These are phyloP conservation scores for Pristionchus japonicus DNA, from an alignment of 2,888 invertebrate species.

Conservation along the genomic window DNA sequence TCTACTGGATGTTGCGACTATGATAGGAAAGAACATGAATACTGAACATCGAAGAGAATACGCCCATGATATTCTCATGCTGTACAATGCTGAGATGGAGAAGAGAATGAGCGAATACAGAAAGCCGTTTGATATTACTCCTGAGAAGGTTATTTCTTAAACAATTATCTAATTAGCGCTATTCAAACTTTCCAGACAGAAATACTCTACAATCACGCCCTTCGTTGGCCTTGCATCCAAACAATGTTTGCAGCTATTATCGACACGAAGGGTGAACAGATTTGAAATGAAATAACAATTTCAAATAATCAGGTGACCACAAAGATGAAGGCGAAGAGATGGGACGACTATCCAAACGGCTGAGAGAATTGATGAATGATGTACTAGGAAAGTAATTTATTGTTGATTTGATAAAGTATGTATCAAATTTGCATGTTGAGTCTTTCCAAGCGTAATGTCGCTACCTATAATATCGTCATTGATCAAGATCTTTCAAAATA, in stretches of 20 bases:
- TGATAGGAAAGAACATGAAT: background rate
- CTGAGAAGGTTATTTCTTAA: background rate
- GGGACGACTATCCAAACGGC: background rate
- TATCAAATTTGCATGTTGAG: no score
- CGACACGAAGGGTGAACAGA: background rate
- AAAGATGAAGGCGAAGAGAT: background rate
- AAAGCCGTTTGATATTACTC: background rate
- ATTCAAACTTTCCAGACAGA: background rate
- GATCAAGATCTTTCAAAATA: background rate
- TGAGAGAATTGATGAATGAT: background rate
- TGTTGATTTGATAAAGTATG: background rate
- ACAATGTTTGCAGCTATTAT: background rate
- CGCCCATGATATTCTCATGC: background rate
- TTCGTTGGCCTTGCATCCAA: background rate
- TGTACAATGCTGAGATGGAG: background rate
- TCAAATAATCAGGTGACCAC: background rate
- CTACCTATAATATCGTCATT: background rate
- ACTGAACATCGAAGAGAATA: background rate
- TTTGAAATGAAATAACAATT: background rate
- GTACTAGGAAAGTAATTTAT: background rate
- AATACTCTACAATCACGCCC: background rate
- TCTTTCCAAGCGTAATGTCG: no score
- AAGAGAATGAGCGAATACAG: background rate
- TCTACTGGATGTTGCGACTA: background rate
- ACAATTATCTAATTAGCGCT: no score